phyloP scores from a whole-genome alignment of 2,797 vertebrate genomes.

The Pangasius krempfi region DNA sequence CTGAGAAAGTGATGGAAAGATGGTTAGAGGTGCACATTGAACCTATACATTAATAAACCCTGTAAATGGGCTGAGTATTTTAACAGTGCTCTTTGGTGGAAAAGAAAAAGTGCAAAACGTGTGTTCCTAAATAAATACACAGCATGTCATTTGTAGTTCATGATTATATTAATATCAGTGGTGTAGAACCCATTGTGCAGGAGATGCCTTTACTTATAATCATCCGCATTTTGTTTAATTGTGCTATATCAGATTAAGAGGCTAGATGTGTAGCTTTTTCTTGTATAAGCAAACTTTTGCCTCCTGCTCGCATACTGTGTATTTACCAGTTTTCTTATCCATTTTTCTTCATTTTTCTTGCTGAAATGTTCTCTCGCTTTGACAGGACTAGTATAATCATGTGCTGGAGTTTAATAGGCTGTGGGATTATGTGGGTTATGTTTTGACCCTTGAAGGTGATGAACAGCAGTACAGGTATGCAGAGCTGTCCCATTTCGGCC shows the following conservation, averaged over 20 bases:
- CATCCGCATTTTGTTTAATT: background rate
- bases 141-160: no score
- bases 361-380: background rate
- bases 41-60: conserved; percentile 7
- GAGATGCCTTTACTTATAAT: background rate
- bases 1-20: conserved; percentile 36
- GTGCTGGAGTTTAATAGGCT: conserved; percentile 18
- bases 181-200: background rate
- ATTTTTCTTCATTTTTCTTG: background rate
- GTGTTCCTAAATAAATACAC: background rate
- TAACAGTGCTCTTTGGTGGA: background rate
- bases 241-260: background rate
- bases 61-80: conserved; percentile 4
- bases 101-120: background rate
- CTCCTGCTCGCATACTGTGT: background rate
- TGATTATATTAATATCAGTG: background rate
- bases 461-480: conserved; percentile 40
- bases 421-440: conserved; percentile 40
- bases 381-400: conserved; percentile 22
- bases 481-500: conserved; percentile 37
- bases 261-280: background rate
- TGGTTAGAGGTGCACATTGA: conserved; percentile 23
- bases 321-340: background rate
- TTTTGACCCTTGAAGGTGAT: conserved; percentile 43
- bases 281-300: background rate